Base-by-base conservation (phyloP, 1,140 invertebrate species). In the Bombus affinis region DNA sequence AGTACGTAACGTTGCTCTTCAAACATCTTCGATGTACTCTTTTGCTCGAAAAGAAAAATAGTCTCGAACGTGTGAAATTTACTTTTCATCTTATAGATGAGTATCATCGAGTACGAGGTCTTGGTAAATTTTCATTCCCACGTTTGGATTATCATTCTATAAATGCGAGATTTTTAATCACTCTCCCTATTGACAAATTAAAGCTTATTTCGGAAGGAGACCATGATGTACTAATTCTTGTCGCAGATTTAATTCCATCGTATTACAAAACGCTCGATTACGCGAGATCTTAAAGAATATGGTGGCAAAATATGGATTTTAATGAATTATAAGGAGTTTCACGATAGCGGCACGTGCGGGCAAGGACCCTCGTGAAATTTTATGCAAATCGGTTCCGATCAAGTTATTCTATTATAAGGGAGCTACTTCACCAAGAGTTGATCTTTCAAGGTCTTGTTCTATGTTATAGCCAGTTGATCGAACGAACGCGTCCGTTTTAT, bases 401-500 rank as follows among this genome's bases (percentile, higher is more conserved):
- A 25, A 53, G 32, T 35, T 39, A 25, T 62, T 35, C 4, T 37
- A 18, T 76, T 66, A 32, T 37, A 22, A 42, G 28, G 59, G 5
- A 39, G 37, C 28, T 25, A 0, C 12, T 42, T 32, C 47, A 13
- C 9, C 25, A 22, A 18, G 15, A n/a, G 25, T 68, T 32, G 32
- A 53, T 47, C 44, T 70, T 53, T 79, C 44, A 76, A 59, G 12
- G 35, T 76, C 35, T 18, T 39, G 74, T 25, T 44, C 47, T 1
- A 74, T 39, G n/a, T 42, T 44, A 37, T 18, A 32, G 37, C 9
- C 70, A 32, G 65, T 37, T 47, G 72, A 80, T 88, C 47, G 87
- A 68, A 18, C 74, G 78, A 80, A 86, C 57, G 35, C 78, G 71
- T 44, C 66, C 66, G 74, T 78, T 89, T 86, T 81, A 84, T 74